Evolutionary conservation across 2,113 vertebrate genomes (phyloP), one percentile per base, ranked within the genome.

Genomic region (Capricornis sumatraensis): DNA sequence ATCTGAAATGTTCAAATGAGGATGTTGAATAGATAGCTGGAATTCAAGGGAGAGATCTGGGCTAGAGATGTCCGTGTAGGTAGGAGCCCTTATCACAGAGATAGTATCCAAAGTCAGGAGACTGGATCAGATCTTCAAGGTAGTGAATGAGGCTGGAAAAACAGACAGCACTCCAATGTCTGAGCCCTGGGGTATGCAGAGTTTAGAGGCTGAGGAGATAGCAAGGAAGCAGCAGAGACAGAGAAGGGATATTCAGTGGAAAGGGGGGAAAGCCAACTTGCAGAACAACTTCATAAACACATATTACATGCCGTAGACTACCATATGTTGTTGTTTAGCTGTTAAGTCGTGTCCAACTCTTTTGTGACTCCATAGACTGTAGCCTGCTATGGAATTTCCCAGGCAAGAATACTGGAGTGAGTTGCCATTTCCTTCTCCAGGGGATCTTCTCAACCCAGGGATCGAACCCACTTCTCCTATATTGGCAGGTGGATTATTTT

Each of bases 381-480:
- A 74, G 36, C 67, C 67, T 0, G 0, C 67, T 23, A 2, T 25
- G 36, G 21, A 74, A 13, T 74, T 74, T 40, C 67, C 36, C 19
- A 23, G 19, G 10, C 36, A 74, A 40, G 36, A 74, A 40, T 74
- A 74, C 67, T 40, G 67, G 36, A 74, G 21, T 74, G 67, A 23
- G 19, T 74, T 74, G n/a, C 67, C 67, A 40, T 74, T 74, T 74
- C 21, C 67, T 74, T 74, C 11, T 25, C 36, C 36, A 40, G 67
- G 36, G 21, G 21, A 74, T 74, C n/a, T 23, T 71, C 19, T 40
- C 67, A 74, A 74, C 67, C 36, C n/a, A 74, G 67, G 67, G 21
- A 25, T 74, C 2, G 2, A 74, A 40, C 10, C 36, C 67, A 13
- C 2, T 11, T 74, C 67, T 74, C n/a, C 36, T 74, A 1, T 74